Evolutionary conservation across 2,888 invertebrate genomes (phyloP).

Genomic region (Volucella zonaria): DNA sequence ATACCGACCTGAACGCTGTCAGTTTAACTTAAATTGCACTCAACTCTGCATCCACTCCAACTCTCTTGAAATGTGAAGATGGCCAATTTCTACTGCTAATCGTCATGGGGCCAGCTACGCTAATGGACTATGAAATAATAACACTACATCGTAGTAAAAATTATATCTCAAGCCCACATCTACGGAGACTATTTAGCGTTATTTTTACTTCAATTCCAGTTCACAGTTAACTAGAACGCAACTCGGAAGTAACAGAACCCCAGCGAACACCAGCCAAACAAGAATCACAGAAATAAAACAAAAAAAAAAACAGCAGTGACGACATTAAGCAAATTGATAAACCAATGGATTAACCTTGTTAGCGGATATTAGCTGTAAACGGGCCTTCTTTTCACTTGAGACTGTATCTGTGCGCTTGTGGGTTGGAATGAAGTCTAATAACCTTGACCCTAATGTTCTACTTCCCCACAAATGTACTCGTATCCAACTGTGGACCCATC

Average conservation of each 20-base stretch:
- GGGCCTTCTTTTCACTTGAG: conserved; percentile 1
- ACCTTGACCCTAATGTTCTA: conserved; percentile 69
- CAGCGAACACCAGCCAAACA: background rate
- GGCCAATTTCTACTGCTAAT: conserved; percentile 5
- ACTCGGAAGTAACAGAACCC: background rate
- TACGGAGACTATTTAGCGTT: conserved; percentile 35
- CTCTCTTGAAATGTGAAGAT: conserved; percentile 23
- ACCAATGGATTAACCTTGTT: conserved; percentile 68
- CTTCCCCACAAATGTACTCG: conserved; percentile 36
- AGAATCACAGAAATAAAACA: background rate
- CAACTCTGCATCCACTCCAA: too few relatives aligned
- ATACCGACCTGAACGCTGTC: too few relatives aligned
- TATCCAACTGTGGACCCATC: conserved; percentile 11
- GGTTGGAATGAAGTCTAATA: conserved; percentile 35
- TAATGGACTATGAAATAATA: conserved; percentile 64
- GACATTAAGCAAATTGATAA: conserved; percentile 66
- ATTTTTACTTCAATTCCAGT: conserved; percentile 53
- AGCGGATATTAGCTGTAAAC: conserved; percentile 55
- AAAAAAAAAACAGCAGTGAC: conserved; percentile 4
- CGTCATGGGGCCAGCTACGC: conserved; percentile 57
- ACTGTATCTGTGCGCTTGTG: background rate
- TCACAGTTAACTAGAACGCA: conserved; percentile 55
- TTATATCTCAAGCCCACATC: conserved; percentile 49
- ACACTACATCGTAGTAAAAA: conserved; percentile 33
- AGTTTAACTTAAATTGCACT: too few relatives aligned